Conservation (phyloP, 2,113 vertebrate genomes). For the Ailuropoda melanoleuca region DNA sequence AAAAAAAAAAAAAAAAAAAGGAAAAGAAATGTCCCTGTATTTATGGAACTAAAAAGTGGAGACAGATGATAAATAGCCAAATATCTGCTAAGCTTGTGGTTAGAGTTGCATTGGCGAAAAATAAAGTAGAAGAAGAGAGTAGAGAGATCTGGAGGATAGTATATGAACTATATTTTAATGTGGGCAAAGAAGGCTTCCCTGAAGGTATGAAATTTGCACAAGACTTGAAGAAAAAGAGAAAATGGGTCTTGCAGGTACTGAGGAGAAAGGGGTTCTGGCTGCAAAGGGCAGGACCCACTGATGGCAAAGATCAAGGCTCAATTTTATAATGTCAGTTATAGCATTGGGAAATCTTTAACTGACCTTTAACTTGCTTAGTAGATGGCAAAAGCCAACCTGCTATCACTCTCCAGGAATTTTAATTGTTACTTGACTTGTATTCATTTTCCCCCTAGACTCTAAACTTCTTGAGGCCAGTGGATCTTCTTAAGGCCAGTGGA, state of each 20-base stretch:
- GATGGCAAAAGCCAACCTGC: background rate
- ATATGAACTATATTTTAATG: background rate
- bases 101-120: background rate
- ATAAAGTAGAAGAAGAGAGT: background rate
- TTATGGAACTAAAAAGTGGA: background rate
- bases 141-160: background rate
- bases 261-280: background rate
- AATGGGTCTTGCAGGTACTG: background rate
- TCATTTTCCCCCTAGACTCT: background rate
- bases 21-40: background rate
- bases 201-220: background rate
- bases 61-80: background rate
- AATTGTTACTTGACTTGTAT: background rate
- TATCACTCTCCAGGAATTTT: background rate
- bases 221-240: background rate
- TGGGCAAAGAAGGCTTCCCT: background rate
- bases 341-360: background rate
- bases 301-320: background rate
- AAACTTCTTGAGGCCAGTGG: background rate
- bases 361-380: background rate
- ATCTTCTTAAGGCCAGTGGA: background rate
- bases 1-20: background rate
- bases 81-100: background rate
- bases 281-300: too few species aligned
- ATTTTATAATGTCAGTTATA: background rate